These are phyloP conservation scores for Condylura cristata DNA, from an alignment of 2,113 vertebrate species.

Conservation along the genomic window DNA sequence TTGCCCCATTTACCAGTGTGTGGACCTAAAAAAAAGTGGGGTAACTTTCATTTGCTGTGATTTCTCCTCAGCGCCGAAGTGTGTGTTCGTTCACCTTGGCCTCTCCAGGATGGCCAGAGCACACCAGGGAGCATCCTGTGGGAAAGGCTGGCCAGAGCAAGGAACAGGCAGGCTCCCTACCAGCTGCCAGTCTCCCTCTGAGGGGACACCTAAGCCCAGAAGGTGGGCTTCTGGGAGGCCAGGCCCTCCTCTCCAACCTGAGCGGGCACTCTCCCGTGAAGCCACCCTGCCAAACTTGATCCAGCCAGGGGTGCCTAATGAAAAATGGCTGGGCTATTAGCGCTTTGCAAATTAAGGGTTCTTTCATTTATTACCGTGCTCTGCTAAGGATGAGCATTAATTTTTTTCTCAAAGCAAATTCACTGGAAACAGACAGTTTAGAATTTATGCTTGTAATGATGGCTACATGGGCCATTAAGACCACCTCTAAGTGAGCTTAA, in stretches of 20 bases:
- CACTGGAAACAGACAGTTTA: constrained; percentile 88
- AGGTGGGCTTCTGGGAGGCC: neutral
- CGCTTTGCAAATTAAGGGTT: constrained; percentile 88
- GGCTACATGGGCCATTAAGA: constrained; percentile 91
- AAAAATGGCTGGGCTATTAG: constrained; percentile 88
- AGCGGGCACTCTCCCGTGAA: constrained; percentile 78
- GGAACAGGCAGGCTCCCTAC: neutral
- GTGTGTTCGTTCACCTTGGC: neutral
- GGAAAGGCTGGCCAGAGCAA: neutral
- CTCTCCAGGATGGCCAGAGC: accelerated
- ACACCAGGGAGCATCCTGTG: neutral
- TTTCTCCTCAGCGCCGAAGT: neutral
- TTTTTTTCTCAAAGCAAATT: constrained; percentile 89
- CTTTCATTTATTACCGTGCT: constrained; percentile 89
- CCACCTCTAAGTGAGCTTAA: constrained; percentile 92
- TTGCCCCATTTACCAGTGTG: neutral
- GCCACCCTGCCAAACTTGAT: constrained; percentile 76
- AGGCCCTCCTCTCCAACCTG: constrained; percentile 68
- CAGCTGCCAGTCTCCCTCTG: neutral
- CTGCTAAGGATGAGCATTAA: constrained; percentile 84
- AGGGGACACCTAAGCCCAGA: neutral
- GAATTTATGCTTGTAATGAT: constrained; percentile 92
- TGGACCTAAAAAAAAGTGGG: neutral
- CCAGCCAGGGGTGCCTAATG: constrained; percentile 84
- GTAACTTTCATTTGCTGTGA: neutral